Base-by-base conservation (phyloP, 2,888 invertebrate species). In the Lithosia quadra region DNA sequence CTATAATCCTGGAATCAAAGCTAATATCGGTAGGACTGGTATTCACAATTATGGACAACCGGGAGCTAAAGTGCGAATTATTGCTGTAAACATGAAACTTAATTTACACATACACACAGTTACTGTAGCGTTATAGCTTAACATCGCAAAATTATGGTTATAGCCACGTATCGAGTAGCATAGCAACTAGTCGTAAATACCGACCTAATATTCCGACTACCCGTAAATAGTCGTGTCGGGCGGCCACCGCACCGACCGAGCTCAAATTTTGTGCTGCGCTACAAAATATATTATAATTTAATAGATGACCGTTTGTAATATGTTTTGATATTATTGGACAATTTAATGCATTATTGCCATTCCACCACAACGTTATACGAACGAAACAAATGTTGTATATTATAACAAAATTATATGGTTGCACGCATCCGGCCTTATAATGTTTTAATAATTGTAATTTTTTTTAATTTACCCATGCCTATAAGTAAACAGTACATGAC, bases 101-200 rank as follows among this genome's bases (percentile, higher is more conserved):
- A 11, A 36, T 36, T 36, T 15, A 13, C 21, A 15, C 21, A 59
- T 9, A 49, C n/a, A n/a, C 24, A 53, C 5, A 49, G 21, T 22
- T 65, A 24, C 55, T 15, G 13, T 28, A 34, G 34, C 55, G 15
- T 39, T 39, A 24, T 15, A 33, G 43, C 43, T 28, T 65, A 21
- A n/a, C 58, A 8, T 58, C 28, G 10, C 28, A n/a, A 43, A 33
- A n/a, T 39, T 13, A 56, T 39, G 56, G 39, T 43, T 58, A 63
- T 53, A 36, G 55, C 55, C 34, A 24, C 55, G 36, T 63, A 28
- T 65, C 59, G 59, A 13, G 56, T 49, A 59, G 43, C 33, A 28
- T 53, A 49, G 65, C 49, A 43, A 59, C 33, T 65, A 59, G 49
- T 53, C 58, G 55, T 66, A 66, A 66, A 66, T 61, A 66, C 4